A percentile compares a stretch with the other conserved stretches of the same genome.
Conservation (phyloP, 2,797 vertebrate genomes). For the Sebastes iracundus region DNA sequence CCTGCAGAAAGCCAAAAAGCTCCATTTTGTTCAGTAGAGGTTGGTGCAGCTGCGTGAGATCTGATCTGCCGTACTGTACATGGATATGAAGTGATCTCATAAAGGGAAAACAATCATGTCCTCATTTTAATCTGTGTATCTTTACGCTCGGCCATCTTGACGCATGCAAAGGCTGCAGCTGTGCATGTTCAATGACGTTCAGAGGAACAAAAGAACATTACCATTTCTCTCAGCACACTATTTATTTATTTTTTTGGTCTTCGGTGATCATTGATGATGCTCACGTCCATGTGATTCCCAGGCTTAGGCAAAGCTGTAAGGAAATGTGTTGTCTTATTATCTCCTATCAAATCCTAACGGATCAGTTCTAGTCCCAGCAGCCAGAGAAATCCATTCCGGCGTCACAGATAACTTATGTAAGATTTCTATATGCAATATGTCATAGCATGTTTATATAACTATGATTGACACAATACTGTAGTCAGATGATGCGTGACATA, state of each 20-base stretch:
- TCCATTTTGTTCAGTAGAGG: constrained; percentile 1
- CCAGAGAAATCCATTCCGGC: constrained; percentile 49
- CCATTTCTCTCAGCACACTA: background rate
- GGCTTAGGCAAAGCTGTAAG: constrained; percentile 72
- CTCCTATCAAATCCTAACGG: constrained; percentile 62
- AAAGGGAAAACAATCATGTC: constrained; percentile 33
- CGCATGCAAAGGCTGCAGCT: constrained; percentile 20
- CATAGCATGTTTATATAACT: constrained; percentile 40
- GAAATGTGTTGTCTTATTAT: constrained; percentile 74
- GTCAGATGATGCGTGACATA: background rate
- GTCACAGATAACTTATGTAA: constrained; percentile 57
- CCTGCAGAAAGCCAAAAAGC: constrained; percentile 13
- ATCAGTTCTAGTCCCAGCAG: constrained; percentile 45
- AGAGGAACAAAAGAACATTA: constrained; percentile 43
- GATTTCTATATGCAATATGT: constrained; percentile 44
- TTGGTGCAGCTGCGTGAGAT: background rate
- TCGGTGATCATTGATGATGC: constrained; percentile 45
- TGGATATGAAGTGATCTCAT: constrained; percentile 11
- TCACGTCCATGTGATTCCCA: constrained; percentile 47
- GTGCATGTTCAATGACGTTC: constrained; percentile 10
- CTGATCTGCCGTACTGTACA: background rate
- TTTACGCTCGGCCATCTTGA: background rate
- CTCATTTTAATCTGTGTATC: constrained; percentile 37
- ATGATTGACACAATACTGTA: background rate
- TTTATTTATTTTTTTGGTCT: background rate